phyloP scores from a whole-genome alignment of 1,140 invertebrate species.

The Arion vulgaris region DNA sequence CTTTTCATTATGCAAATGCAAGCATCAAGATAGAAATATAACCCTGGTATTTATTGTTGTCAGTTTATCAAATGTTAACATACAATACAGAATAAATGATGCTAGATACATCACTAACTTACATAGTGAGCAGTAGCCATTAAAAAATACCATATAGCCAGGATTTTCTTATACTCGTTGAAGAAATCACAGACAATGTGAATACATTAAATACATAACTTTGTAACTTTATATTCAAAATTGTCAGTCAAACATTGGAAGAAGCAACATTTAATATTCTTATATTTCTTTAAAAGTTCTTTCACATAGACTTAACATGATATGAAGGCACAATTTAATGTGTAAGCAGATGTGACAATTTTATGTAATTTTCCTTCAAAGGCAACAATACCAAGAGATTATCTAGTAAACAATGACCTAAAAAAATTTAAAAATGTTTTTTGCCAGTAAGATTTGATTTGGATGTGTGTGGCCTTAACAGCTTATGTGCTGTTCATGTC shows the following conservation, averaged over 20 bases:
- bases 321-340: neutral
- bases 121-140: neutral
- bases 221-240: conserved; percentile 13
- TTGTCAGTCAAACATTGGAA: neutral
- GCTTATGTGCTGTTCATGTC: too few species aligned
- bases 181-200: conserved; percentile 5
- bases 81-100: conserved; percentile 1
- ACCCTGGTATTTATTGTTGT: neutral
- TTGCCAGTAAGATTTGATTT: too few species aligned
- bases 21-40: neutral
- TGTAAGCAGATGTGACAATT: neutral
- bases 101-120: neutral
- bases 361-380: neutral
- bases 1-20: conserved; percentile 3
- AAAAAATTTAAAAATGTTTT: too few species aligned
- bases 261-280: neutral
- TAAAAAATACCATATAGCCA: neutral
- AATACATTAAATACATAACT: conserved; percentile 13
- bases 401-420: too few species aligned
- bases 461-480: too few species aligned
- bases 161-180: conserved; percentile 20
- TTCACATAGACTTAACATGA: neutral
- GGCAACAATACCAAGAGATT: neutral
- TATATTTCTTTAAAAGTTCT: neutral
- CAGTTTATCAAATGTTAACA: neutral